A percentile compares a stretch with the other conserved stretches of the same genome.
Conservation (phyloP, 1,140 invertebrate genomes). For the Papilio machaon region DNA sequence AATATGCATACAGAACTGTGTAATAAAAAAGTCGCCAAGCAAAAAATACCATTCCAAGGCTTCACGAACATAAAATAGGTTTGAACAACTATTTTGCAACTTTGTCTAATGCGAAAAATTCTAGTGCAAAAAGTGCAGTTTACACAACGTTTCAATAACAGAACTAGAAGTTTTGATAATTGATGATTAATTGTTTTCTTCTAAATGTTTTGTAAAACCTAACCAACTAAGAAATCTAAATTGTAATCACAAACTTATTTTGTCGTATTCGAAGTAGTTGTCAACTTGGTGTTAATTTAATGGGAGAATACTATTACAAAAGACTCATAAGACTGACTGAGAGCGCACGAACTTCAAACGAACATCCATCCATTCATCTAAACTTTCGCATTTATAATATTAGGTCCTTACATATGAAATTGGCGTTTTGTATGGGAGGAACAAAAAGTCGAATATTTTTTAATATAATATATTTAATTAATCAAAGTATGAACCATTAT, state of each 20-base stretch:
- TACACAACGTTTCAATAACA: not conserved
- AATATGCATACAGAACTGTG: conserved; percentile 16
- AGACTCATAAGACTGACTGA: too few relatives aligned
- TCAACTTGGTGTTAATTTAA: too few relatives aligned
- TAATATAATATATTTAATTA: too few relatives aligned
- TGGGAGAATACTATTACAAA: too few relatives aligned
- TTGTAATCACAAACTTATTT: not conserved
- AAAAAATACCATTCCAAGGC: conserved; percentile 18
- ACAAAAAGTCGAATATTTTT: too few relatives aligned
- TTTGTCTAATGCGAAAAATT: not conserved
- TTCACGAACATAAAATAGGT: not conserved
- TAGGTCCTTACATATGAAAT: too few relatives aligned
- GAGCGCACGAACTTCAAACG: too few relatives aligned
- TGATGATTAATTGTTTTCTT: not conserved
- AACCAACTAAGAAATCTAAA: not conserved
- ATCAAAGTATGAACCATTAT: too few relatives aligned
- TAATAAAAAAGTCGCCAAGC: conserved; percentile 21
- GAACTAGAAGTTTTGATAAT: not conserved
- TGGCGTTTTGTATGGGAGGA: too few relatives aligned
- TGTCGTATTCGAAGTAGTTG: too few relatives aligned
- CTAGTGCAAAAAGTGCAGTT: conserved; percentile 13
- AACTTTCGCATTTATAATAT: too few relatives aligned
- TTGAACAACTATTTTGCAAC: conserved; percentile 1
- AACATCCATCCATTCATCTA: too few relatives aligned
- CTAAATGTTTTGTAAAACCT: not conserved